Conservation (phyloP, 2,113 vertebrate genomes). For the Orycteropus afer region DNA sequence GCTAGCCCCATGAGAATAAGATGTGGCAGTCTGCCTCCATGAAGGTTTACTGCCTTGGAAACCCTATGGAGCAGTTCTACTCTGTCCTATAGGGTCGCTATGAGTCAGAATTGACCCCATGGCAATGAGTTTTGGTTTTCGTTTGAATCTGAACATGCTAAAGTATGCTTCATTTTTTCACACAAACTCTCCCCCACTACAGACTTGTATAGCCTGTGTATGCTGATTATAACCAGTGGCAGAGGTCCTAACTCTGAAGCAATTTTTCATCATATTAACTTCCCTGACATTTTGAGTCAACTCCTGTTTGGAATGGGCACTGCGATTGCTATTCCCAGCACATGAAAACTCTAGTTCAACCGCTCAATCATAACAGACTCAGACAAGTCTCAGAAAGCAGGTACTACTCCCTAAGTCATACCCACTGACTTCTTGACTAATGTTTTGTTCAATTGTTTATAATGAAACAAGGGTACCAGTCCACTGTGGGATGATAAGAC, state of each 20-base stretch:
- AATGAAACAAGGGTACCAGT: background rate
- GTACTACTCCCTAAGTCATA: background rate
- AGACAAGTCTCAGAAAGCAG: background rate
- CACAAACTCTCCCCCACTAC: background rate
- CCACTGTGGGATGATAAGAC: constrained; percentile 53
- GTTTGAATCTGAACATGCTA: too few species aligned
- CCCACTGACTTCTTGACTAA: background rate
- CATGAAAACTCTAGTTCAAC: background rate
- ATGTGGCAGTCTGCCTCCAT: too few species aligned
- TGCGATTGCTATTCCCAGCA: background rate
- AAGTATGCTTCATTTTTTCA: background rate
- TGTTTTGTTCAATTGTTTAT: constrained; percentile 59
- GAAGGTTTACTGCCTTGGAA: too few species aligned
- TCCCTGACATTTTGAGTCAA: background rate
- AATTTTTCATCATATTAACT: background rate
- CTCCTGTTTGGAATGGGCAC: background rate
- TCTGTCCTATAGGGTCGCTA: too few species aligned
- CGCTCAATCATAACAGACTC: background rate
- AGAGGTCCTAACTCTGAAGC: background rate
- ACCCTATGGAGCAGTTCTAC: too few species aligned
- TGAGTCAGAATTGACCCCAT: too few species aligned
- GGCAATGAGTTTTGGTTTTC: too few species aligned
- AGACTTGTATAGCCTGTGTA: background rate
- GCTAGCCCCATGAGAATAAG: too few species aligned
- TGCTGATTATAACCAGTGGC: background rate